These are phyloP conservation scores for Macropodus opercularis DNA, from an alignment of 2,797 vertebrate genomes.

Conservation along the genomic window DNA sequence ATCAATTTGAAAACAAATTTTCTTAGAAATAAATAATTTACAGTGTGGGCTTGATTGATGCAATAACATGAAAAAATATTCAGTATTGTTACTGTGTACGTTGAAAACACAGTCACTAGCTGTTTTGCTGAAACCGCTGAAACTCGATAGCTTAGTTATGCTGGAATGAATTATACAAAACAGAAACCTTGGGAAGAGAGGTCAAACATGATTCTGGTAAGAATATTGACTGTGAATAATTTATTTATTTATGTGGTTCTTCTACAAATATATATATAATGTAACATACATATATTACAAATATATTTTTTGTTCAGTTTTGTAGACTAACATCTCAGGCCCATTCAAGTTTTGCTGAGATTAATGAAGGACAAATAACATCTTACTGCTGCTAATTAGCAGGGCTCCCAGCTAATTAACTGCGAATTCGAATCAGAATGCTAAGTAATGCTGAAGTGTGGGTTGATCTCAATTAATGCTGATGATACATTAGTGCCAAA, in stretches of 20 bases:
- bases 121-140: too few species aligned
- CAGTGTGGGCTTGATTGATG: not conserved
- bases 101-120: too few species aligned
- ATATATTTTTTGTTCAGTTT: not conserved
- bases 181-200: too few species aligned
- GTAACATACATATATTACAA: not conserved
- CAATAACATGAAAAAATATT: not conserved
- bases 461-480: constrained; percentile 58
- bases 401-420: constrained; percentile 52
- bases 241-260: too few species aligned
- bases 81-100: not conserved
- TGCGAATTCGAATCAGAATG: constrained; percentile 48
- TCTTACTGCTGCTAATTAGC: constrained; percentile 53
- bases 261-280: too few species aligned
- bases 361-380: constrained; percentile 37
- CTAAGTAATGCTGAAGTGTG: constrained; percentile 53
- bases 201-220: too few species aligned
- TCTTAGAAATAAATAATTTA: not conserved
- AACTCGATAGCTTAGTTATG: too few species aligned
- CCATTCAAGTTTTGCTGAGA: constrained; percentile 16
- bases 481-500: constrained; percentile 65
- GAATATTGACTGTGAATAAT: too few species aligned
- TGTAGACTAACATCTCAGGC: constrained; percentile 2
- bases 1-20: not conserved
- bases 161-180: too few species aligned